Evolutionary conservation across 2,888 invertebrate genomes (phyloP), one percentile per base, ranked within the genome.

Genomic region (Heliconius sara): DNA sequence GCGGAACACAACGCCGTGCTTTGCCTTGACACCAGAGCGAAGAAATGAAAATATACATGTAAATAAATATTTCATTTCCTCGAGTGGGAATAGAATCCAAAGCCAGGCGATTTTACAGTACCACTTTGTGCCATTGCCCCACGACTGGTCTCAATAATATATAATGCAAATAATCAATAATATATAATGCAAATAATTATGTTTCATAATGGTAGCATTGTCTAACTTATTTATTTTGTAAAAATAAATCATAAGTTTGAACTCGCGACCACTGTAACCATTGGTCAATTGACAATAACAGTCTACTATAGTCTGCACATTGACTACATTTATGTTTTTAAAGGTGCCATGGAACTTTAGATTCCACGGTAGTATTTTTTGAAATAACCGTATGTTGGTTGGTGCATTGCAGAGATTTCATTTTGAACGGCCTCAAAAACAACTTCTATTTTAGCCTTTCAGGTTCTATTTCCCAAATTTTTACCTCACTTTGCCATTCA

Each of bases 261-360:
- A 39, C 39, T n/a, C 12, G 19, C 22, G 22, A 12, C 34, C 12
- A 22, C 4, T 67, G 12, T 22, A n/a, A 30, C 12, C 12, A 39
- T 22, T 52, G 52, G 19, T 52, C 0, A 5, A 67, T 4, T 67
- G 10, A 39, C 2, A 67, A 67, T 34, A 47, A 13, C 16, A 25
- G 43, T 25, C 19, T 39, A 72, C 30, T 34, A 34, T 34, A 34
- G 34, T 34, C 34, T 73, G 52, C 13, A 60, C n/a, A 34, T 34
- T 34, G n/a, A 73, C 74, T 65, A 25, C 13, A 27, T 88, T 88
- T 88, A 90, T 87, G 16, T 39, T 60, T 89, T 91, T 89, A 89
- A 88, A 87, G 89, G 90, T 88, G 85, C 85, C 84, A 84, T 89
- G 86, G 89, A 88, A 87, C 88, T 85, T 74, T 27, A 65, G 63